Evolutionary conservation across 1,140 invertebrate species (phyloP), one percentile per base, ranked within the genome.

Genomic region (Wiebesia pumilae): DNA sequence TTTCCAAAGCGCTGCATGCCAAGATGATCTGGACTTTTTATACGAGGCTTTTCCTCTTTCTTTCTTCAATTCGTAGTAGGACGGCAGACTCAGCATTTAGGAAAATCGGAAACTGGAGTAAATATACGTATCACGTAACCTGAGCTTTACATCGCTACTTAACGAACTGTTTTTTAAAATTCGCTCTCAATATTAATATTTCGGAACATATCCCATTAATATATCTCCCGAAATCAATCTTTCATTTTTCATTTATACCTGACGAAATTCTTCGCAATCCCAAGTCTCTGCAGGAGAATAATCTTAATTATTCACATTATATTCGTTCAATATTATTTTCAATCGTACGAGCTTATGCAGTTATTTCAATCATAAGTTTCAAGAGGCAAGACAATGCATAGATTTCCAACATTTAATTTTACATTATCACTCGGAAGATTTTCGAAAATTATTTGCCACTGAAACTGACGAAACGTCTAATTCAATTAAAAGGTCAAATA

Each of bases 41-140:
- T 62, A 62, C 35, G 12, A 14, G 51, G 82, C 54, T 30, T 51
- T 24, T 40, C 30, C 30, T 27, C 58, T 58, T 21, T 77, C 35
- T n/a, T 27, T 54, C 67, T 54, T 30, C 12, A 19, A 19, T 33
- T 67, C 65, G 0, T 51, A 3, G 24, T 6, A 24, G 21, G 24
- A 62, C 58, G 24, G 24, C 3, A 62, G 24, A 62, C 27, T 62
- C 58, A 14, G 7, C 58, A 10, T 27, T 27, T 10, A 14, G 58
- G 12, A 14, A 69, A 69, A 77, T 14, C 10, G 30, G 27, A 79
- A 58, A 58, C 47, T 27, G 30, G 30, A 58, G 33, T 80, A 80
- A 80, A 80, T 80, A 80, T 54, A 80, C 54, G 19, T 19, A 35
- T 19, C 33, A 35, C 79, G 79, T 67, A 38, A 81, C 79, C 67